Evolutionary conservation across 2,797 vertebrate genomes (phyloP).

Genomic region (Melanotaenia trifasciata): DNA sequence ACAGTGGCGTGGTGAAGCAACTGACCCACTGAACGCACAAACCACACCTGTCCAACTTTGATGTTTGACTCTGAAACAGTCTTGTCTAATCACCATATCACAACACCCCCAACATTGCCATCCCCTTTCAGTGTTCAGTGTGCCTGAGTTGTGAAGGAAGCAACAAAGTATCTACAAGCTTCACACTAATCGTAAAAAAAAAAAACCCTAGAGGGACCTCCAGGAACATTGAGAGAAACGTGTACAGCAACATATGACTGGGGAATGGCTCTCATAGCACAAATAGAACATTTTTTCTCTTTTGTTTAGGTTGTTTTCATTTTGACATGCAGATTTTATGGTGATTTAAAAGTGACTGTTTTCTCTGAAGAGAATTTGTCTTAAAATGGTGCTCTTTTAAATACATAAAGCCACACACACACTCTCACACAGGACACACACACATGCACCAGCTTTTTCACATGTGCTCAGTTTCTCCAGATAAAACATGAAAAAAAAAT

Average conservation of each 20-base stretch:
- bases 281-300: slow-evolving; percentile 58
- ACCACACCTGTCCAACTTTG: slow-evolving; percentile 73
- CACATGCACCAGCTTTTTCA: slow-evolving; percentile 52
- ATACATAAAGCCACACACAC: slow-evolving; percentile 57
- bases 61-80: slow-evolving; percentile 73
- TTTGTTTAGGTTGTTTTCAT: slow-evolving; percentile 35
- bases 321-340: slow-evolving; percentile 62
- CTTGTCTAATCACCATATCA: slow-evolving; percentile 71
- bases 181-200: slow-evolving; percentile 46
- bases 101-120: slow-evolving; percentile 63
- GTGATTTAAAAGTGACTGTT: slow-evolving; percentile 68
- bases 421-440: slow-evolving; percentile 19
- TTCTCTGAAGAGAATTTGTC: slow-evolving; percentile 77
- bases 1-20: slow-evolving; percentile 63
- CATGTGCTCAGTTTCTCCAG: slow-evolving; percentile 53
- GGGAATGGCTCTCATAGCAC: slow-evolving; percentile 64
- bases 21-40: slow-evolving; percentile 72
- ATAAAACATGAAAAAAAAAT: slow-evolving; percentile 60
- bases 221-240: slow-evolving; percentile 57
- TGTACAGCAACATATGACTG: slow-evolving; percentile 51
- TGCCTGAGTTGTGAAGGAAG: slow-evolving; percentile 73
- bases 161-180: slow-evolving; percentile 58
- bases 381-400: slow-evolving; percentile 85
- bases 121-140: slow-evolving; percentile 73
- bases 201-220: slow-evolving; percentile 42